Percentiles rank a stretch among this genome's conserved stretches.
phyloP scores from a whole-genome alignment of 2,888 invertebrate species.

The Carabus problematicus region DNA sequence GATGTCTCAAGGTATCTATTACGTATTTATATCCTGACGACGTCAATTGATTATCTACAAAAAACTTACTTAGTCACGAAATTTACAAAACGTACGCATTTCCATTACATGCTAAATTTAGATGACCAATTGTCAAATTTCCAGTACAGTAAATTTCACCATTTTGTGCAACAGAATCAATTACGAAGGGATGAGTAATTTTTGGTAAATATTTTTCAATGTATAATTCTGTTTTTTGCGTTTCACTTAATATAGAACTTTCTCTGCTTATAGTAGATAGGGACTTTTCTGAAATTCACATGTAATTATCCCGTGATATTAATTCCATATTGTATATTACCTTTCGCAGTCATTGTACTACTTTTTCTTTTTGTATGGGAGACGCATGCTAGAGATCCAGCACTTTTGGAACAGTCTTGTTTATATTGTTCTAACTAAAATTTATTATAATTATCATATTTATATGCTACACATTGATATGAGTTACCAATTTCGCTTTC shows the following conservation, averaged over 20 bases:
- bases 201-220: constrained; percentile 31
- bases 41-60: constrained; percentile 51
- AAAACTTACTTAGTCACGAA: constrained; percentile 24
- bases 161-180: constrained; percentile 50
- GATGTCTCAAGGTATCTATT: constrained; percentile 50
- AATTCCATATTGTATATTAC: background rate
- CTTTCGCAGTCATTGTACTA: background rate
- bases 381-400: constrained; percentile 3
- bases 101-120: constrained; percentile 55
- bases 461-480: background rate
- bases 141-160: constrained; percentile 52
- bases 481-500: constrained; percentile 43
- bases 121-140: constrained; percentile 53
- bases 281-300: background rate
- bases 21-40: constrained; percentile 46
- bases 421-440: constrained; percentile 23
- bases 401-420: background rate
- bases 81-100: constrained; percentile 4
- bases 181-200: constrained; percentile 53
- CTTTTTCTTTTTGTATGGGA: background rate
- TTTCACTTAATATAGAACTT: background rate
- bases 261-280: background rate
- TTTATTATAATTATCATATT: background rate
- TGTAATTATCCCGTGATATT: background rate
- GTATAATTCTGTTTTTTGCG: constrained; percentile 16